A percentile compares a stretch with the other conserved stretches of the same genome.
Conservation (phyloP, 2,113 vertebrate genomes). For the Taurulus bubalis region DNA sequence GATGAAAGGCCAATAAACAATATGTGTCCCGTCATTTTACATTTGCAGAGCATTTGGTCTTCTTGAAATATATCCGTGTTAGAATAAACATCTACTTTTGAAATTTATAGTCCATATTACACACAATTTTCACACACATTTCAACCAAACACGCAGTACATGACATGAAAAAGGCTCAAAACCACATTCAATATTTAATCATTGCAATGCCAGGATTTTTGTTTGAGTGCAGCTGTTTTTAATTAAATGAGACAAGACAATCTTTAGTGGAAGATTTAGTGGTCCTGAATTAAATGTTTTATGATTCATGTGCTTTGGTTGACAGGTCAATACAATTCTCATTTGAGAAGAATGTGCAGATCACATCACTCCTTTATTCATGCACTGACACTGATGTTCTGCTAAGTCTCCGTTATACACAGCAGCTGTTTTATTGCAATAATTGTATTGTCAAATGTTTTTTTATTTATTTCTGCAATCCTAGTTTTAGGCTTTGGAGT, state of each 20-base stretch:
- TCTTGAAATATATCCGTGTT: slow-evolving; percentile 16
- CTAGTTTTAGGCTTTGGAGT: background rate
- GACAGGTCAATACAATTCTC: background rate
- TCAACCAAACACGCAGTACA: background rate
- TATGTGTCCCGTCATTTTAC: slow-evolving; percentile 31
- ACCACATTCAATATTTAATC: background rate
- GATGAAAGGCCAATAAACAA: slow-evolving; percentile 15
- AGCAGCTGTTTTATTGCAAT: background rate
- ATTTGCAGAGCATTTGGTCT: slow-evolving; percentile 27
- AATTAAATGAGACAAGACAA: background rate
- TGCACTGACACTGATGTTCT: background rate
- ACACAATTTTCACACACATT: background rate
- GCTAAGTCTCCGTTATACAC: background rate
- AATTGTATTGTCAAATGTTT: background rate
- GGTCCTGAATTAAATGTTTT: background rate
- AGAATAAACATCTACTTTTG: background rate
- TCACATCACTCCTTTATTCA: background rate
- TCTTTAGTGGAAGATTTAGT: slow-evolving; percentile 10
- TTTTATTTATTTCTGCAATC: background rate
- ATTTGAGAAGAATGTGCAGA: slow-evolving; percentile 27
- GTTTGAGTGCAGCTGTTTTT: background rate
- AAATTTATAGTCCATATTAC: background rate
- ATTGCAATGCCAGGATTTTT: background rate
- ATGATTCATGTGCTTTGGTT: background rate
- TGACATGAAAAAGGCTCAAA: slow-evolving; percentile 1